Evolutionary conservation across 2,797 vertebrate species (phyloP).

Genomic region (Erpetoichthys calabaricus): DNA sequence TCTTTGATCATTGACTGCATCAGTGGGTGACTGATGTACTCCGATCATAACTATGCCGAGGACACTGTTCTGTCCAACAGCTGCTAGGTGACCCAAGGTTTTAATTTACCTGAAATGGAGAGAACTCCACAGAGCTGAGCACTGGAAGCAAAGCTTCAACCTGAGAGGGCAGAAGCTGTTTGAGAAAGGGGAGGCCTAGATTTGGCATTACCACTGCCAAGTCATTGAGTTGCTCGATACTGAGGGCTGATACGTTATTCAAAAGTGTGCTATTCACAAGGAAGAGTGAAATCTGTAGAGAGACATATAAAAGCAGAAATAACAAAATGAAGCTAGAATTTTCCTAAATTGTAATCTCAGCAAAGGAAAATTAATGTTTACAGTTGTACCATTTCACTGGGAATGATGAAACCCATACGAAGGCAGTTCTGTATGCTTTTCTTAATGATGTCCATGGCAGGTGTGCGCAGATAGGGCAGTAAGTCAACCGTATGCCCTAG

Average conservation of each 20-base stretch:
- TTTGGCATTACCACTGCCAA: conserved; percentile 41
- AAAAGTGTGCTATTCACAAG: conserved; percentile 30
- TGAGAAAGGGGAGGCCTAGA: conserved; percentile 42
- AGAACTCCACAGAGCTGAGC: conserved; percentile 39
- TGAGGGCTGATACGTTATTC: conserved; percentile 26
- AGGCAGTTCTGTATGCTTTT: conserved; percentile 38
- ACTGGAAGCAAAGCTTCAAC: conserved; percentile 30
- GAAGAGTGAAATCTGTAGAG: conserved; percentile 41
- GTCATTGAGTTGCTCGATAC: conserved; percentile 28
- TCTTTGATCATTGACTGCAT: too few species aligned
- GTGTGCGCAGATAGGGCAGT: conserved; percentile 31
- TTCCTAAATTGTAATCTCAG: background rate
- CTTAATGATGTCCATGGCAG: conserved; percentile 37
- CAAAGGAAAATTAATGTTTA: too few species aligned
- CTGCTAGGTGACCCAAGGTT: too few species aligned
- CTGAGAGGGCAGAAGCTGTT: conserved; percentile 36
- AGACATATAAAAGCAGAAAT: background rate
- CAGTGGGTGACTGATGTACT: too few species aligned
- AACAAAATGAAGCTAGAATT: background rate
- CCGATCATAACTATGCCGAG: too few species aligned
- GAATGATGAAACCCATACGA: conserved; percentile 25
- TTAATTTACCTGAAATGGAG: conserved; percentile 43
- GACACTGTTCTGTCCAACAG: too few species aligned
- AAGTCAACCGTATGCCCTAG: conserved; percentile 41
- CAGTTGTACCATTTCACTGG: conserved; percentile 42